A percentile compares a stretch with the other conserved stretches of the same genome.
Conservation (phyloP, 2,888 invertebrate species). For the Balanococcus diminutus region DNA sequence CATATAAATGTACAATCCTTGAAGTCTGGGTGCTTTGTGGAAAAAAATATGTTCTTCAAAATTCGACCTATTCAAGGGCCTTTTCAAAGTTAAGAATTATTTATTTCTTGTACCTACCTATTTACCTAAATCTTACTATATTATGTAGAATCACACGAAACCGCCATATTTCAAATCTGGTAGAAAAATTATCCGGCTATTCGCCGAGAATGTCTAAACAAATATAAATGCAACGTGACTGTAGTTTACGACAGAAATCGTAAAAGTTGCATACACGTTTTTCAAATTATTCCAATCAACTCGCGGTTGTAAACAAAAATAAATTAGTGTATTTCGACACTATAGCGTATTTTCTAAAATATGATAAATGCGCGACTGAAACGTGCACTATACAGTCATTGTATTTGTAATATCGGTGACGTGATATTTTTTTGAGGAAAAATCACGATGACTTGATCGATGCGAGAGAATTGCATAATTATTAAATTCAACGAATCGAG, state of each 20-base stretch:
- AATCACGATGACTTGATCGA: background rate
- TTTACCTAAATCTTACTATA: too few species aligned
- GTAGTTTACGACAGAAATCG: slow-evolving; percentile 9
- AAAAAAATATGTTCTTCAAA: slow-evolving; percentile 12
- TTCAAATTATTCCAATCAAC: background rate
- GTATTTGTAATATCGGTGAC: background rate
- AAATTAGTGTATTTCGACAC: background rate
- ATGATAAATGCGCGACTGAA: background rate
- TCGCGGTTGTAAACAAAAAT: background rate
- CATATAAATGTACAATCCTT: slow-evolving; percentile 9
- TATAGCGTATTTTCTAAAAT: background rate
- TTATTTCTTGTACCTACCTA: too few species aligned
- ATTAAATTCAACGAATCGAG: background rate
- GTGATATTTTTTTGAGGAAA: background rate
- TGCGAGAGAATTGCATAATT: background rate
- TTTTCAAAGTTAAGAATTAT: background rate
- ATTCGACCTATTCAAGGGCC: slow-evolving; percentile 27
- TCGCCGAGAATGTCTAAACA: background rate
- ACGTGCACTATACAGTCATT: background rate
- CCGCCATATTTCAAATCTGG: background rate
- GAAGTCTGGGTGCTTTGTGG: background rate
- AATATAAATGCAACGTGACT: slow-evolving; percentile 13
- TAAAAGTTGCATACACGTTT: slow-evolving; percentile 4
- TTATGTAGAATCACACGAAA: background rate
- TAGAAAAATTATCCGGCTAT: background rate